Evolutionary conservation across 2,797 vertebrate genomes (phyloP).

Genomic region (Falco cherrug): DNA sequence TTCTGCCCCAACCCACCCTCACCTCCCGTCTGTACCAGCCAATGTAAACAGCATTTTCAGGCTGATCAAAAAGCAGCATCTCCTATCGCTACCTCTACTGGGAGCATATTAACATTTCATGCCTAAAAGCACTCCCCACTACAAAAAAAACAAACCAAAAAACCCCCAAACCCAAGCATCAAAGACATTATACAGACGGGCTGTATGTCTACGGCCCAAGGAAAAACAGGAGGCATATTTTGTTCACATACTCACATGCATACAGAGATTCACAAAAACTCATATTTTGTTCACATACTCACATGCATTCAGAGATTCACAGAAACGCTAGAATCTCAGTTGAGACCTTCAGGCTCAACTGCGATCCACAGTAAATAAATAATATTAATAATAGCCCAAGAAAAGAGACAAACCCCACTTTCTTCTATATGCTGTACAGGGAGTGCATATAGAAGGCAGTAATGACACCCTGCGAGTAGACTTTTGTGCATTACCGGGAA

Average conservation of each 20-base stretch:
- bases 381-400: constrained; percentile 22
- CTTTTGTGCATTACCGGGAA: constrained; percentile 14
- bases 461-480: constrained; percentile 28
- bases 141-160: neutral
- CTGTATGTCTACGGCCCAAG: constrained; percentile 3
- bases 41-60: constrained; percentile 34
- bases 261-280: neutral
- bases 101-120: constrained; percentile 31
- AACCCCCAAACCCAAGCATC: neutral
- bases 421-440: neutral
- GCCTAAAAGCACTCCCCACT: constrained; percentile 42
- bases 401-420: neutral
- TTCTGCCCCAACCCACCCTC: neutral
- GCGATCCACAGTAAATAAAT: constrained; percentile 33
- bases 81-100: neutral
- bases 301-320: neutral
- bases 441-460: neutral
- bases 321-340: constrained; percentile 22
- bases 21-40: neutral
- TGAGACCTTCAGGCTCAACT: neutral
- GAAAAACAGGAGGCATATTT: neutral
- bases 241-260: neutral
- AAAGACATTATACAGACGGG: constrained; percentile 14
- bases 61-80: constrained; percentile 45
- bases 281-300: neutral